Percentiles rank a stretch among this genome's conserved stretches.
Conservation (phyloP, 2,113 vertebrate species). For the Brachypodius melanocephalos region DNA sequence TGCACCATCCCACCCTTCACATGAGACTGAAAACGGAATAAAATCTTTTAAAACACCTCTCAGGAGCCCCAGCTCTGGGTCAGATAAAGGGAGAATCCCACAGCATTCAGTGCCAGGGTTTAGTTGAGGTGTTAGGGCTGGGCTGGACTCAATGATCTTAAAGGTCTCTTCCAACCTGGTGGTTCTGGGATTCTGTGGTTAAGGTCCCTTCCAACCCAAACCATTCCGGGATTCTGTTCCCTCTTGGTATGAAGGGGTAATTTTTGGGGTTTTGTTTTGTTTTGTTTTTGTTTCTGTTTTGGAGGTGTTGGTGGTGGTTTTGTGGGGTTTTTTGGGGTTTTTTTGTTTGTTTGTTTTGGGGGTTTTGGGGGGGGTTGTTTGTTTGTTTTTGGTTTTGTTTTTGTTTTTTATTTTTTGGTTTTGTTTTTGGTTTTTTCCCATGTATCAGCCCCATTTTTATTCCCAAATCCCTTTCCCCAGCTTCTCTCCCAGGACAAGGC, state of each 20-base stretch:
- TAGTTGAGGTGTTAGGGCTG: not conserved
- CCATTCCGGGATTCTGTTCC: not conserved
- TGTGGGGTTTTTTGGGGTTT: too few species aligned
- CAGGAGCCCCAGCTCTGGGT: not conserved
- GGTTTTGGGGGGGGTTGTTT: too few species aligned
- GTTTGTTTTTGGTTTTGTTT: too few species aligned
- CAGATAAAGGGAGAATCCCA: not conserved
- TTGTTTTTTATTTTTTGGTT: too few species aligned
- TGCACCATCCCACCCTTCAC: not conserved
- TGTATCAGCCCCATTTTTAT: not conserved
- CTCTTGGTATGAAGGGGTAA: not conserved
- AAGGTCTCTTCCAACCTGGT: not conserved
- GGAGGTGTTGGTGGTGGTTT: too few species aligned
- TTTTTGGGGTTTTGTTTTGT: too few species aligned
- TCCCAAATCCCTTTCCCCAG: not conserved
- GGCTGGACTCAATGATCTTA: rapidly evolving
- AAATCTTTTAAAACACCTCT: not conserved
- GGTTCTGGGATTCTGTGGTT: not conserved
- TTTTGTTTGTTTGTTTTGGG: too few species aligned
- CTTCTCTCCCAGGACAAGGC: not conserved
- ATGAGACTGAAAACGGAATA: not conserved
- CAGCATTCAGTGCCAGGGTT: not conserved
- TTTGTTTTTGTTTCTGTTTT: too few species aligned
- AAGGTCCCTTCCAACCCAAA: not conserved
- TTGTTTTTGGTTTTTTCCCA: rapidly evolving